Percentiles rank a stretch among this genome's conserved stretches.
phyloP scores from a whole-genome alignment of 2,888 invertebrate species.

The Acanthosepion esculentum region DNA sequence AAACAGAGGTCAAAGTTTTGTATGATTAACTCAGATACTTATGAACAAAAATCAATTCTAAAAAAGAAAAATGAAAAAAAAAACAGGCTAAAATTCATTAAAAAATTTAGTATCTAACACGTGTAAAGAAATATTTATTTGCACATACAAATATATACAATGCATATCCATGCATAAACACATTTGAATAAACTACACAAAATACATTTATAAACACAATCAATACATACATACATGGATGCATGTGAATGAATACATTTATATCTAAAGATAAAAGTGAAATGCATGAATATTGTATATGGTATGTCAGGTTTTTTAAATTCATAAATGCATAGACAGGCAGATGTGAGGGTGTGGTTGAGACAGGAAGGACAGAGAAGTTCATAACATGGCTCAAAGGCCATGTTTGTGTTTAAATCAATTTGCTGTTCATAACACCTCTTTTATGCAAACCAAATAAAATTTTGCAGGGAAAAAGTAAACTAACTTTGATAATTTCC shows the following conservation, averaged over 20 bases:
- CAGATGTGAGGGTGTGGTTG: background rate
- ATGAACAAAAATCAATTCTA: background rate
- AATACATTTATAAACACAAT: background rate
- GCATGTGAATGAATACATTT: background rate
- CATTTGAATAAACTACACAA: background rate
- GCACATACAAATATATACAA: background rate
- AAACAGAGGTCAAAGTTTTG: background rate
- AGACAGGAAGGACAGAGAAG: background rate
- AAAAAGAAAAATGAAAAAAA: background rate
- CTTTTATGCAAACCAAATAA: background rate
- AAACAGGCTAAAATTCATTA: background rate
- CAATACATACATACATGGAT: background rate
- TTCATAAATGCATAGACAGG: background rate
- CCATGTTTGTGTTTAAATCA: background rate
- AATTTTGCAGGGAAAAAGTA: background rate
- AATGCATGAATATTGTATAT: conserved; percentile 33
- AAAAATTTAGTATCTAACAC: background rate
- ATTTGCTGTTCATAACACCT: conserved; percentile 11
- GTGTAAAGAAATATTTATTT: background rate
- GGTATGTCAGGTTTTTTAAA: background rate
- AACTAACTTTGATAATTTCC: background rate
- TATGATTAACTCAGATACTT: background rate
- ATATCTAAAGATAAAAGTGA: background rate
- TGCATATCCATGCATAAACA: background rate
- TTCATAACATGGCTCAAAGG: background rate